These are phyloP conservation scores for Bostrychus sinensis DNA, from an alignment of 2,113 vertebrate species.

Conservation along the genomic window DNA sequence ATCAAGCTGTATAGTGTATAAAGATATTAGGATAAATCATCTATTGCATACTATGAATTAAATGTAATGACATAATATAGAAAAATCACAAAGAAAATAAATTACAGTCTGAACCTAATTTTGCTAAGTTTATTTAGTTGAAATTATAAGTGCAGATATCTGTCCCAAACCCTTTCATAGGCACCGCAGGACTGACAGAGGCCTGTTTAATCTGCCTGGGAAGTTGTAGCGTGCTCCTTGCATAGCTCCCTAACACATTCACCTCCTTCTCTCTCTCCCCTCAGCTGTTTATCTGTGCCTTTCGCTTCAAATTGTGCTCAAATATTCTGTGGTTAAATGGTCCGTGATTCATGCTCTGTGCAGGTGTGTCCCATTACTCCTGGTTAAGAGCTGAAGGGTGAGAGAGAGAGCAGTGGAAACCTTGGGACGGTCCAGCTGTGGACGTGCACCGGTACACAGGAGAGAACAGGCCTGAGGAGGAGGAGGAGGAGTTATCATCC, in stretches of 20 bases:
- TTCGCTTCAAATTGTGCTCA: conserved; percentile 31
- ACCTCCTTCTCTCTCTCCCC: conserved; percentile 6
- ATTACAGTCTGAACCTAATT: too few species aligned
- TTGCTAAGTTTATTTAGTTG: too few species aligned
- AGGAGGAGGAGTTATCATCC: conserved; percentile 5
- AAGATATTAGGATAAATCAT: too few species aligned
- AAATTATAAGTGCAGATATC: too few species aligned
- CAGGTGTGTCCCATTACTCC: conserved; percentile 55
- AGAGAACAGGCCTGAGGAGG: background rate
- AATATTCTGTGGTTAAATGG: conserved; percentile 38
- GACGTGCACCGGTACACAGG: conserved; percentile 4
- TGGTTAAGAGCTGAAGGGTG: conserved; percentile 47
- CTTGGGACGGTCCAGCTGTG: conserved; percentile 35
- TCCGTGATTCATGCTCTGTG: conserved; percentile 27
- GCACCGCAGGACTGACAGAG: conserved; percentile 48
- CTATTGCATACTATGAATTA: too few species aligned
- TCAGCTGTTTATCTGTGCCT: conserved; percentile 41
- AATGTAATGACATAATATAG: too few species aligned
- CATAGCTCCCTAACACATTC: conserved; percentile 16
- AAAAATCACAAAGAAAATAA: too few species aligned
- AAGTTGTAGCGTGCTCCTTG: conserved; percentile 31
- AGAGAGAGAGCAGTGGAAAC: conserved; percentile 54
- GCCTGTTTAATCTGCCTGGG: conserved; percentile 51
- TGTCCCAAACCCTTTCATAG: too few species aligned
- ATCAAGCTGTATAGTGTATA: too few species aligned